Percentiles rank a stretch among this genome's conserved stretches.
These are phyloP conservation scores for Urocolius indicus DNA, from an alignment of 2,113 vertebrate genomes.

Conservation along the genomic window DNA sequence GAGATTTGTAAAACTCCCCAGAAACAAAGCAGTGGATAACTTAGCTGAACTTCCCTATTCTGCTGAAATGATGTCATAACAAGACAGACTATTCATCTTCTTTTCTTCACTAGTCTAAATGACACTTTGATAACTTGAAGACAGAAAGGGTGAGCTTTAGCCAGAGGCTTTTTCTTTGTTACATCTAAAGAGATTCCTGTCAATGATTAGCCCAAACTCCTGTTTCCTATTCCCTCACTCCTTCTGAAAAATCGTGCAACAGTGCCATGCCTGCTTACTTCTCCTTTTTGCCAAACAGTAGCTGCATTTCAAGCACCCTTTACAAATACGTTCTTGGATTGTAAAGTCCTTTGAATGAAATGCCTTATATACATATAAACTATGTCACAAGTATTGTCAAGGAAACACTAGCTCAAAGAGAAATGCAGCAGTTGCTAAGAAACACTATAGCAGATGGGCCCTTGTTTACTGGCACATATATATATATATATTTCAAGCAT, in stretches of 20 bases:
- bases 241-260: background rate
- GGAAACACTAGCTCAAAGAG: slow-evolving; percentile 12
- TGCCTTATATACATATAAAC: background rate
- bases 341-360: background rate
- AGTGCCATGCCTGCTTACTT: background rate
- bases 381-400: background rate
- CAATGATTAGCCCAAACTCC: background rate
- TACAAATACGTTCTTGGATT: background rate
- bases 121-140: background rate
- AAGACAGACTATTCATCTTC: background rate
- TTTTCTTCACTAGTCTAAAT: background rate
- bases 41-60: background rate
- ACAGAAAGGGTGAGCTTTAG: background rate
- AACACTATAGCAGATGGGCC: background rate
- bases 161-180: background rate
- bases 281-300: background rate
- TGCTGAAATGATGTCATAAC: background rate
- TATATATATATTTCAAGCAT: background rate
- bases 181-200: background rate
- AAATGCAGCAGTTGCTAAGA: slow-evolving; percentile 60
- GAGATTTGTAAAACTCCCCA: background rate
- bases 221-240: background rate
- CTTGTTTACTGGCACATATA: background rate
- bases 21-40: background rate
- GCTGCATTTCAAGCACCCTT: background rate